A percentile compares a stretch with the other conserved stretches of the same genome.
Evolutionary conservation across 1,140 invertebrate species (phyloP).

Genomic region (Lutraria rhynchaena): DNA sequence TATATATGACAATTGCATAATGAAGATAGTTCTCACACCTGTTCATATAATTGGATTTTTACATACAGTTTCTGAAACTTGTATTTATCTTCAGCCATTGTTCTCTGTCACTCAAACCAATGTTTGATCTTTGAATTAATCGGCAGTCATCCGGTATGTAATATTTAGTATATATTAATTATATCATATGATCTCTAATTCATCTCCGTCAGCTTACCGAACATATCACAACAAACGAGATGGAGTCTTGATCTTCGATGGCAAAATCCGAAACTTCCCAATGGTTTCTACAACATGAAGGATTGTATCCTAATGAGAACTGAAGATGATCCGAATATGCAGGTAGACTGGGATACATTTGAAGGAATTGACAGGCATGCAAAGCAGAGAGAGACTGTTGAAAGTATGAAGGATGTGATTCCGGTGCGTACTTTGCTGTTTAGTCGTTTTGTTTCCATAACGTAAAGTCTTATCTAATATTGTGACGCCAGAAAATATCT

Average conservation of each 20-base stretch:
- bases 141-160: no score
- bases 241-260: slow-evolving; percentile 79
- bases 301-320: slow-evolving; percentile 71
- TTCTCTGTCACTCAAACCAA: no score
- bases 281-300: slow-evolving; percentile 76
- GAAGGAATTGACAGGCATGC: slow-evolving; percentile 60
- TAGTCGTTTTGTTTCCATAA: no score
- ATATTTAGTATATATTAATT: no score
- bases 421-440: slow-evolving; percentile 29
- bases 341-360: slow-evolving; percentile 74
- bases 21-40: no score
- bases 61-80: no score
- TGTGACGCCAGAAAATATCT: no score
- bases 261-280: slow-evolving; percentile 70
- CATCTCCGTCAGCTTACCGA: slow-evolving; percentile 66
- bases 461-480: no score
- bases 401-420: slow-evolving; percentile 45
- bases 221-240: slow-evolving; percentile 72
- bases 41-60: no score
- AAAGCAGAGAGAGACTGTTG: slow-evolving; percentile 33
- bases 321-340: slow-evolving; percentile 63
- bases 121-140: no score
- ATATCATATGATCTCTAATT: neutral
- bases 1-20: no score
- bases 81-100: no score